Base-by-base conservation (phyloP, 37 sponge, comb jelly and placozoan genomes). In the Lycopodina hypogea region DNA sequence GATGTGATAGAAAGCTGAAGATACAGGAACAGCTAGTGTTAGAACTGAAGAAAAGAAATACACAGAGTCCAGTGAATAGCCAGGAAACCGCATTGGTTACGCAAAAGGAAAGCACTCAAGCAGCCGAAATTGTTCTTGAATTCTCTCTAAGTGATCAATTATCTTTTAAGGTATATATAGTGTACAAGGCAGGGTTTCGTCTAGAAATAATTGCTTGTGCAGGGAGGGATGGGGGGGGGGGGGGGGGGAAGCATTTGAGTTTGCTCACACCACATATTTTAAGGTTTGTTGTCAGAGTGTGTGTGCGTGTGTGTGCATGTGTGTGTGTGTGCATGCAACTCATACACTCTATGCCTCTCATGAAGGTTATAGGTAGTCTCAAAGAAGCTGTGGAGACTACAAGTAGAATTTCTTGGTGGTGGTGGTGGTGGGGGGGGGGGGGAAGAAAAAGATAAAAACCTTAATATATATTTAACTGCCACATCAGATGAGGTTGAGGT, bases 1-100 rank as follows among this genome's bases (percentile, higher is more conserved):
- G 53, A 56, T 51, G 41, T 29, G 50, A 77, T 28, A 64, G 12
- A 42, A 36, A 19, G 3, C 40, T 77, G 40, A 28, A 77, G 77
- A 63, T 77, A 42, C 0, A 1, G 45, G 48, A 17, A 68, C 39
- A 59, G 60, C 60, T 59, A 17, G 60, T 59, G 60, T 59, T 59
- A 17, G 60, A 28, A 59, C 28, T 59, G 4, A 6, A 28, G 60
- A 59, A 12, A 65, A 34, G 35, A 19, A 65, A 65, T 8, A 65
- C 12, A 32, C 2, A 15, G 30, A 30, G 33, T 65, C 7, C 35
- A 9, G 12, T 65, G 34, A 29, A 65, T 17, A 65, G 66, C 34
- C 17, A 65, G 48, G 8, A 29, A 59, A 18, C n/a, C 3, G 17
- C 3, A 6, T 59, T 59, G 66, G 34, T 30, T 17, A 32, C 7